These are phyloP conservation scores for Drosophila bunnanda DNA, from an alignment of 2,888 invertebrate genomes.

Conservation along the genomic window DNA sequence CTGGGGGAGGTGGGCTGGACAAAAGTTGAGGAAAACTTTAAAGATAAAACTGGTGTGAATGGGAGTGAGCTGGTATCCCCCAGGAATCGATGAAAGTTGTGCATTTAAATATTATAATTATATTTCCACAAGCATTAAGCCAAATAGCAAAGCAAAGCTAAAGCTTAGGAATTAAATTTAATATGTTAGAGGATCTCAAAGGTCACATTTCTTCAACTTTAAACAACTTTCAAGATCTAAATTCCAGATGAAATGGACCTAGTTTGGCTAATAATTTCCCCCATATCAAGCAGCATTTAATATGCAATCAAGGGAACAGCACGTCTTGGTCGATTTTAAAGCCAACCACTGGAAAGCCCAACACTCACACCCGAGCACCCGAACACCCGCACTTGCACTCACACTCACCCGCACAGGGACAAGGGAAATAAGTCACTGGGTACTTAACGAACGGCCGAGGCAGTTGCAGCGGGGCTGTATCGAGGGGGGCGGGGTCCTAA, in stretches of 20 bases:
- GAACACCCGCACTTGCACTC: slow-evolving; percentile 10
- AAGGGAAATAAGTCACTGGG: slow-evolving; percentile 69
- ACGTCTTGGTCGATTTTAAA: slow-evolving; percentile 35
- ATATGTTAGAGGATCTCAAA: neutral
- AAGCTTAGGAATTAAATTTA: neutral
- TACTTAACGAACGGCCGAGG: slow-evolving; percentile 58
- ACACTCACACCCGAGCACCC: slow-evolving; percentile 7
- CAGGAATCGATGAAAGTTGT: neutral
- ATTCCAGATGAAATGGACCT: neutral
- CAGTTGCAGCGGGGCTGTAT: neutral
- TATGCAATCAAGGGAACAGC: slow-evolving; percentile 26
- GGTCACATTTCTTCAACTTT: neutral
- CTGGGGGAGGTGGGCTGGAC: slow-evolving; percentile 1
- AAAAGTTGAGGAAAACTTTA: slow-evolving; percentile 59
- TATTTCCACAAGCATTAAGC: neutral
- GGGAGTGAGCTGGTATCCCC: slow-evolving; percentile 32
- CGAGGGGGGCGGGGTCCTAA: slow-evolving; percentile 31
- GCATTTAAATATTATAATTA: slow-evolving; percentile 1
- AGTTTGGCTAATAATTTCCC: slow-evolving; percentile 1
- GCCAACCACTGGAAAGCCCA: slow-evolving; percentile 23
- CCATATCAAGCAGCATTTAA: slow-evolving; percentile 9
- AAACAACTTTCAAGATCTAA: too few relatives aligned
- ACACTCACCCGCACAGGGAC: slow-evolving; percentile 24
- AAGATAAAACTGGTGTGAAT: slow-evolving; percentile 61
- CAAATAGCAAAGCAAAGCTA: neutral